Percentiles rank a stretch among this genome's conserved stretches.
Evolutionary conservation across 2,113 vertebrate species (phyloP).

Genomic region (Dermatemys mawii): DNA sequence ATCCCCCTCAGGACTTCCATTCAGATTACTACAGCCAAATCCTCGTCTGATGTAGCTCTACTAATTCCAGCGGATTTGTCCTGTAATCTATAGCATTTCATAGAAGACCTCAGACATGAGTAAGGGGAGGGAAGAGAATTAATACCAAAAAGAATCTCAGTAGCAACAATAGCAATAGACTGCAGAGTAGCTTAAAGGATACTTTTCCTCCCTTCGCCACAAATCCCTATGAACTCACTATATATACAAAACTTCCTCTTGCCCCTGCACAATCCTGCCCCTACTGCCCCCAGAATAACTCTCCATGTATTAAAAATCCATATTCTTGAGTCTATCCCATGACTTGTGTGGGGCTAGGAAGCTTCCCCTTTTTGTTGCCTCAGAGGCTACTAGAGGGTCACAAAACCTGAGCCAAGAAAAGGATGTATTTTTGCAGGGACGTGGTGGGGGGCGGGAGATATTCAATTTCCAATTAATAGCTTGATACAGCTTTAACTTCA

Average conservation of each 20-base stretch:
- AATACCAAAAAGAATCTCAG: neutral
- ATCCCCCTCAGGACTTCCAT: too few relatives aligned
- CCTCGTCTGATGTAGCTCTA: too few relatives aligned
- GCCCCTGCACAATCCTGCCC: neutral
- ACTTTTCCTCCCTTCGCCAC: neutral
- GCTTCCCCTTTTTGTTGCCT: neutral
- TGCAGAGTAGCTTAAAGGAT: neutral
- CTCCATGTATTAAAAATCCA: rapidly evolving
- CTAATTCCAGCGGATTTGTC: too few relatives aligned
- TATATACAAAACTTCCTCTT: neutral
- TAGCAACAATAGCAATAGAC: neutral
- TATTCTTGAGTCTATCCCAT: neutral
- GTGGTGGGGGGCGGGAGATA: neutral
- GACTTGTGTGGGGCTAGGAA: neutral
- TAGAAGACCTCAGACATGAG: neutral
- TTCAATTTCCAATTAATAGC: neutral
- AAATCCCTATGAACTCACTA: neutral
- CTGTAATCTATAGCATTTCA: neutral
- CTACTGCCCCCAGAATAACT: neutral
- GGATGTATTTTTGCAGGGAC: neutral
- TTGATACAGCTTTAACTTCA: neutral
- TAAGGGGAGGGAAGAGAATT: neutral
- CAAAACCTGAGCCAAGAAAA: neutral
- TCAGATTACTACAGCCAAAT: too few relatives aligned
- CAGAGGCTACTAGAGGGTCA: neutral